Evolutionary conservation across 2,888 invertebrate genomes (phyloP).

Genomic region (Dynastes tityus): DNA sequence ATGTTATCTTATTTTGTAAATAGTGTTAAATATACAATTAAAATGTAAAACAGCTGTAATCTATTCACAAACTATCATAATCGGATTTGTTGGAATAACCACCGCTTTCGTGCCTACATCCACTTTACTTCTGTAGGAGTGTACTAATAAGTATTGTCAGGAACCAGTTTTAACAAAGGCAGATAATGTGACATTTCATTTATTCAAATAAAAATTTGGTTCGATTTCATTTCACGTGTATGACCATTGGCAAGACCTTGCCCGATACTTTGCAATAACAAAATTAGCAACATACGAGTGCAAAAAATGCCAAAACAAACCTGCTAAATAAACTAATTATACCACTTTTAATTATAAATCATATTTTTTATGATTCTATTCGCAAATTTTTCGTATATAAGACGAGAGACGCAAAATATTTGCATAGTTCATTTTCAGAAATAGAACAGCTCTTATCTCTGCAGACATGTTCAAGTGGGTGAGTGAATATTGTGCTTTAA

Average conservation of each 20-base stretch:
- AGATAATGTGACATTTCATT: slow-evolving; percentile 1
- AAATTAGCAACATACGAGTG: neutral
- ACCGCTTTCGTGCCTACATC: no score
- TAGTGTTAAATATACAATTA: no score
- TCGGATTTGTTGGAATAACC: no score
- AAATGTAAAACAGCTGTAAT: slow-evolving; percentile 1
- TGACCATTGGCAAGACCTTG: neutral
- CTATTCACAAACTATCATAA: neutral
- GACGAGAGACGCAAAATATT: neutral
- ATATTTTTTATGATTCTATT: neutral
- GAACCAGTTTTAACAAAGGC: slow-evolving; percentile 5
- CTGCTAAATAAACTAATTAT: slow-evolving; percentile 1
- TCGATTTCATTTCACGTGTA: neutral
- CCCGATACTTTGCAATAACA: neutral
- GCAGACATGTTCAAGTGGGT: slow-evolving; percentile 34
- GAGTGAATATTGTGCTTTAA: slow-evolving; percentile 22
- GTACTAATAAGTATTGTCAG: slow-evolving; percentile 2
- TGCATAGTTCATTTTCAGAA: slow-evolving; percentile 15
- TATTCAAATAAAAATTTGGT: slow-evolving; percentile 7
- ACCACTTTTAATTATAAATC: slow-evolving; percentile 1
- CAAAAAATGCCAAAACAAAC: neutral
- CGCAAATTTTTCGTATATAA: slow-evolving; percentile 13
- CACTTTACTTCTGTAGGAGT: no score
- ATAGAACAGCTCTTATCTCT: slow-evolving; percentile 12
- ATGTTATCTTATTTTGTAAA: no score